A percentile compares a stretch with the other conserved stretches of the same genome.
Evolutionary conservation across 1,140 invertebrate genomes (phyloP).

Genomic region (Brachionus sp.): DNA sequence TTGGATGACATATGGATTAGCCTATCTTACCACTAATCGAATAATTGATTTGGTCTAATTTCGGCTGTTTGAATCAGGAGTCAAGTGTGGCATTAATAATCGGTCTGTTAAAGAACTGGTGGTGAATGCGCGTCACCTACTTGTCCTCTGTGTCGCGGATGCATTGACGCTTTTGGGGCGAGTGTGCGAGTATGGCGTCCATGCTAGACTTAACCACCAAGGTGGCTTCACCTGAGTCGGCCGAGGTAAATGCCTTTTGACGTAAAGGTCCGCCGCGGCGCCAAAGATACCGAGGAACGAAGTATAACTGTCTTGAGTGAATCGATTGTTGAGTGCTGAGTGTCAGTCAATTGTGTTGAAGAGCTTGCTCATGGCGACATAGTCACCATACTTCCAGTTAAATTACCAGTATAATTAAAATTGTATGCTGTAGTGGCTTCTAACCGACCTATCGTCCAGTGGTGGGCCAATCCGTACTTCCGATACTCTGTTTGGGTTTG

Average conservation of each 20-base stretch:
- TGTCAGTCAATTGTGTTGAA: background rate
- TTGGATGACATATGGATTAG: too few relatives aligned
- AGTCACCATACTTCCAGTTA: background rate
- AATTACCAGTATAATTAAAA: background rate
- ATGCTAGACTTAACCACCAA: conserved; percentile 16
- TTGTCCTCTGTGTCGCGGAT: background rate
- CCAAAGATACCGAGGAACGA: background rate
- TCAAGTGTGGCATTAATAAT: background rate
- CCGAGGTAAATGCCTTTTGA: background rate
- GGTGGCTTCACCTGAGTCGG: background rate
- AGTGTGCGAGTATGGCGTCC: conserved; percentile 8
- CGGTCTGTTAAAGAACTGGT: background rate
- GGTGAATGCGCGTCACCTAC: background rate
- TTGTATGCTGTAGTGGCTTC: background rate
- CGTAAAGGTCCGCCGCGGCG: background rate
- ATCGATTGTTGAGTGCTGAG: background rate
- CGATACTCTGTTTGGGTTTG: background rate
- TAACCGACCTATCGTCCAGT: background rate
- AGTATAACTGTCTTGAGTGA: too few relatives aligned
- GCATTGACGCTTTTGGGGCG: background rate
- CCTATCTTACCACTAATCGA: background rate
- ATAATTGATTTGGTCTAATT: conserved; percentile 8
- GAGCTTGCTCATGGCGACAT: background rate
- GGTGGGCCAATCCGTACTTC: too few relatives aligned
- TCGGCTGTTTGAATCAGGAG: background rate